Conservation (phyloP, 2,888 invertebrate species). For the Ischnura elegans region DNA sequence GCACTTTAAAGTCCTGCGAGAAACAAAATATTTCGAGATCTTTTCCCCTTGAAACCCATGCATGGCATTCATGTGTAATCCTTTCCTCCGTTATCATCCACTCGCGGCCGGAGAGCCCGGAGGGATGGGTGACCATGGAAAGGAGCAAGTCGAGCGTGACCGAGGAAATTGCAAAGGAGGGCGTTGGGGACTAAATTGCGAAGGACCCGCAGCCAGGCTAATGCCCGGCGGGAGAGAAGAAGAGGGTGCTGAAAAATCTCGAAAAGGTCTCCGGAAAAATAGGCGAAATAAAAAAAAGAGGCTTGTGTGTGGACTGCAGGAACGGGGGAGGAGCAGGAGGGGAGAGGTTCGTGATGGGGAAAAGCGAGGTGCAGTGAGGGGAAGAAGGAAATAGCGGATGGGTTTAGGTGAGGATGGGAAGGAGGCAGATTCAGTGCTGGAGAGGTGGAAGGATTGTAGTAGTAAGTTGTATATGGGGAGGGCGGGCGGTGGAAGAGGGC, state of each 20-base stretch:
- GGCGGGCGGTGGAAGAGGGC: not conserved
- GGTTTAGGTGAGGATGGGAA: not conserved
- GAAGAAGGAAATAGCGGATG: not conserved
- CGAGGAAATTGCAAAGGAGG: not conserved
- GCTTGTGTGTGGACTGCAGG: not conserved
- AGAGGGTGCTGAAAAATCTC: slow-evolving; percentile 19
- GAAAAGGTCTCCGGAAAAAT: not conserved
- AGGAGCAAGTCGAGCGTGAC: not conserved
- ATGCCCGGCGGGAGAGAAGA: slow-evolving; percentile 4
- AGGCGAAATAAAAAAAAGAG: slow-evolving; percentile 10
- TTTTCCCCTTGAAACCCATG: too few species aligned
- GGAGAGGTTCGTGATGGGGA: not conserved
- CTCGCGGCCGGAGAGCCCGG: not conserved
- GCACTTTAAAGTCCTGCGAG: too few species aligned
- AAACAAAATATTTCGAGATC: too few species aligned
- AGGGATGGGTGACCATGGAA: not conserved
- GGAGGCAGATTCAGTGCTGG: not conserved
- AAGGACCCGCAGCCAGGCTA: not conserved
- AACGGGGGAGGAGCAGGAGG: not conserved
- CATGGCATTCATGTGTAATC: not conserved
- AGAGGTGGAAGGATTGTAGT: not conserved
- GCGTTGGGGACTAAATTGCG: not conserved
- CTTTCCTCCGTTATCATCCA: not conserved
- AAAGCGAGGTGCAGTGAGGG: not conserved
- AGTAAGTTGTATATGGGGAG: not conserved